These are phyloP conservation scores for Ctenicera cuprea DNA, from an alignment of 2,888 invertebrate species.

Conservation along the genomic window DNA sequence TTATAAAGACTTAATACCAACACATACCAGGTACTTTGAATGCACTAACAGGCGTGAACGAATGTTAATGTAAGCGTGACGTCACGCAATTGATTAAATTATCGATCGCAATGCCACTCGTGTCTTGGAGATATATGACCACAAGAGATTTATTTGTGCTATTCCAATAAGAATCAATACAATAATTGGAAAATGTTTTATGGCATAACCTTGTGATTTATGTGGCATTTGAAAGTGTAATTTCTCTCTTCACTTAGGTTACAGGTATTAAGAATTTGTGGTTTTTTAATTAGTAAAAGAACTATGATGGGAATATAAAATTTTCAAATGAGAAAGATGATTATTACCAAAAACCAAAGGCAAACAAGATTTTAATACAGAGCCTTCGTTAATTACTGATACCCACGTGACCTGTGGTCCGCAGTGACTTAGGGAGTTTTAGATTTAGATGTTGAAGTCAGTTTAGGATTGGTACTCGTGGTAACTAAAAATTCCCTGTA, in stretches of 20 bases:
- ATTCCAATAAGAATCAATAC: constrained; percentile 47
- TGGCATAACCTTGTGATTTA: constrained; percentile 43
- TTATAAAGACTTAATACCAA: constrained; percentile 8
- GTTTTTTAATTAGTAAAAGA: too few relatives aligned
- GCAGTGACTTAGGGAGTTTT: too few relatives aligned
- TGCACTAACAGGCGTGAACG: constrained; percentile 33
- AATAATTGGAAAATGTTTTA: constrained; percentile 52
- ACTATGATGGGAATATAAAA: too few relatives aligned
- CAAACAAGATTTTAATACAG: too few relatives aligned
- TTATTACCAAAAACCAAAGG: too few relatives aligned
- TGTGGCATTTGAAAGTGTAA: constrained; percentile 33
- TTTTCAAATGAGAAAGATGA: too few relatives aligned
- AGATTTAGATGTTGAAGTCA: too few relatives aligned
- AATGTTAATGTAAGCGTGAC: constrained; percentile 37
- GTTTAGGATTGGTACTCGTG: too few relatives aligned
- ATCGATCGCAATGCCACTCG: constrained; percentile 41
- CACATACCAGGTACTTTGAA: constrained; percentile 12
- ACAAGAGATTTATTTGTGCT: constrained; percentile 41
- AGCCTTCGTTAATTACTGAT: too few relatives aligned
- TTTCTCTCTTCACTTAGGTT: constrained; percentile 14
- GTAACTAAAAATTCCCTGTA: too few relatives aligned
- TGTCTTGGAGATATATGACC: constrained; percentile 38
- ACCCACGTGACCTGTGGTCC: too few relatives aligned
- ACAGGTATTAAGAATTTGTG: background rate
- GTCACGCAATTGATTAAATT: constrained; percentile 40